Base-by-base conservation (phyloP, 2,888 invertebrate species). In the Pelosia muscerda region DNA sequence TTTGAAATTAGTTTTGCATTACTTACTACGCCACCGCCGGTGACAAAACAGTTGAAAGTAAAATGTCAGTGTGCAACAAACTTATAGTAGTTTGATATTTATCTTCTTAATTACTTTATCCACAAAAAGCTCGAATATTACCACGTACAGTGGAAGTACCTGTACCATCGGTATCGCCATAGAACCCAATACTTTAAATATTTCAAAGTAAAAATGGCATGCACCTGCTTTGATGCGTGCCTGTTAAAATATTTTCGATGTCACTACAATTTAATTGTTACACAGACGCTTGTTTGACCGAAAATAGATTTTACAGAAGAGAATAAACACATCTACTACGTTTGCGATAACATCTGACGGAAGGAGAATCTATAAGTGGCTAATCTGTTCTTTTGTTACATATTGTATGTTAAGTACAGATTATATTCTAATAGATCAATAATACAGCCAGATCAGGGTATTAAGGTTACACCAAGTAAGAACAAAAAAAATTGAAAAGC, bases 161-260 rank as follows among this genome's bases (percentile, higher is more conserved):
- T 22, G 13, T 26, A 28, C n/a, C 42, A 62, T 22, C 13, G 22
- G 3, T n/a, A 62, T 62, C 53, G 61, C 13, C 6, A 49, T 53
- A 34, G 8, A 62, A 62, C 28, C n/a, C 49, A 22, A 6, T n/a
- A 49, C n/a, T 49, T 38, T 3, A 28, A 62, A 62, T 53, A 53
- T 62, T 53, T 28, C 22, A 6, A n/a, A 49, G 2, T 28, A 22
- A 61, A 61, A 61, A 62, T 53, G 26, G 13, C n/a, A 28, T 49
- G 11, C 49, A 62, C 61, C 49, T 53, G 49, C 49, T 62, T 61
- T 61, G 61, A 49, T 13, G 8, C 25, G 26, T 49, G 49, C 49
- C 1, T 49, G 26, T 22, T 53, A 49, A 49, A 49, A 49, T 19
- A 28, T 62, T 49, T 53, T 28, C 22, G n/a, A 53, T 13, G 26